Evolutionary conservation across 1,140 invertebrate species (phyloP).

Genomic region (Diuraphis noxia): DNA sequence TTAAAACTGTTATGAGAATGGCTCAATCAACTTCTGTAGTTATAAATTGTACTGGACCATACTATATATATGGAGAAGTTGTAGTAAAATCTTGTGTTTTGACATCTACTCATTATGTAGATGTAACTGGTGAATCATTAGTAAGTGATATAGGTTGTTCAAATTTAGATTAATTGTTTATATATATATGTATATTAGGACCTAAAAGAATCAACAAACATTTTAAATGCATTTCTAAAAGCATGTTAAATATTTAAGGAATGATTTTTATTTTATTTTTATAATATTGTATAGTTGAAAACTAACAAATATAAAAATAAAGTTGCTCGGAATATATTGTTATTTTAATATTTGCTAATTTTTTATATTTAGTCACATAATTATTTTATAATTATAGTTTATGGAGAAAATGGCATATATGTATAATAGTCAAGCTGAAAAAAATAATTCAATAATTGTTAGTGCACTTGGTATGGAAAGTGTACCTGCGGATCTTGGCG

Average conservation of each 20-base stretch:
- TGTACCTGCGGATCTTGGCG: constrained; percentile 84
- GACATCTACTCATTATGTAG: constrained; percentile 80
- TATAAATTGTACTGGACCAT: constrained; percentile 88
- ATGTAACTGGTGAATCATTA: constrained; percentile 87
- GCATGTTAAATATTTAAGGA: not conserved
- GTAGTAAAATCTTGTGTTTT: constrained; percentile 87
- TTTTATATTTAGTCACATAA: not conserved
- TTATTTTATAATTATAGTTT: constrained; percentile 64
- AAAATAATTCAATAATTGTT: constrained; percentile 79
- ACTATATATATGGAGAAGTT: constrained; percentile 83
- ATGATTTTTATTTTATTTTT: not conserved
- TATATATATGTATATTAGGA: not conserved
- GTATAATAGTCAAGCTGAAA: constrained; percentile 76
- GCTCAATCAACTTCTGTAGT: constrained; percentile 73
- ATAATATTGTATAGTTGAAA: not conserved
- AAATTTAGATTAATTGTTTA: not conserved
- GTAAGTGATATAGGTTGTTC: constrained; percentile 60
- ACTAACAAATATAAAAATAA: not conserved
- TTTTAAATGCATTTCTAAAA: not conserved
- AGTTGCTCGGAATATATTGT: not conserved
- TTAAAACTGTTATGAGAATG: constrained; percentile 75
- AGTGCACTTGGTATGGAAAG: constrained; percentile 90
- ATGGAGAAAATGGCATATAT: constrained; percentile 83
- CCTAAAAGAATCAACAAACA: not conserved
- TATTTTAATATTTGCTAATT: not conserved